Percentiles rank a stretch among this genome's conserved stretches.
These are phyloP conservation scores for Phrynosoma platyrhinos DNA, from an alignment of 2,113 vertebrate species.

Conservation along the genomic window DNA sequence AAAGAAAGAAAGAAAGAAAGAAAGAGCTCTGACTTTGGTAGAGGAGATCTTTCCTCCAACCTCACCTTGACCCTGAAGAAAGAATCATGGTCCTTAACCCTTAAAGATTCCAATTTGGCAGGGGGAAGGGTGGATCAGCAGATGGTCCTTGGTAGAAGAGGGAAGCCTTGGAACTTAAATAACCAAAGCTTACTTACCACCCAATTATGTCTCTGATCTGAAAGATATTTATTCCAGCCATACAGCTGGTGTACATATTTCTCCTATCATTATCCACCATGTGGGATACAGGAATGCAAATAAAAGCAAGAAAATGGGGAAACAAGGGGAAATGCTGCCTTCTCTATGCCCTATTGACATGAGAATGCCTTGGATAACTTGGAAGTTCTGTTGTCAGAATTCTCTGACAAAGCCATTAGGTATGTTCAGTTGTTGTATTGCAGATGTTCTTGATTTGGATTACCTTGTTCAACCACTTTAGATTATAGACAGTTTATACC, in stretches of 20 bases:
- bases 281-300: neutral
- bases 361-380: too few species aligned
- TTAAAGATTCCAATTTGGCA: too few species aligned
- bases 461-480: neutral
- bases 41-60: too few species aligned
- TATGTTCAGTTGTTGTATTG: neutral
- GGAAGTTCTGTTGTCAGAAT: too few species aligned
- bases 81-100: neutral
- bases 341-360: neutral
- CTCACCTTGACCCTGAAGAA: too few species aligned
- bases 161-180: too few species aligned
- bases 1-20: neutral
- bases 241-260: neutral
- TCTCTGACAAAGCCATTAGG: neutral
- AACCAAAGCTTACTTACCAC: too few species aligned
- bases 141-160: neutral
- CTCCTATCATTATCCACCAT: neutral
- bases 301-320: neutral
- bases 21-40: too few species aligned
- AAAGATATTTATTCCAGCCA: neutral
- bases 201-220: neutral
- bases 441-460: neutral
- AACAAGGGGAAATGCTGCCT: neutral
- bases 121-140: neutral
- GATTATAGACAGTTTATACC: neutral